These are phyloP conservation scores for Masnerella sp. DNA, from an alignment of 2,888 invertebrate genomes.

Conservation along the genomic window DNA sequence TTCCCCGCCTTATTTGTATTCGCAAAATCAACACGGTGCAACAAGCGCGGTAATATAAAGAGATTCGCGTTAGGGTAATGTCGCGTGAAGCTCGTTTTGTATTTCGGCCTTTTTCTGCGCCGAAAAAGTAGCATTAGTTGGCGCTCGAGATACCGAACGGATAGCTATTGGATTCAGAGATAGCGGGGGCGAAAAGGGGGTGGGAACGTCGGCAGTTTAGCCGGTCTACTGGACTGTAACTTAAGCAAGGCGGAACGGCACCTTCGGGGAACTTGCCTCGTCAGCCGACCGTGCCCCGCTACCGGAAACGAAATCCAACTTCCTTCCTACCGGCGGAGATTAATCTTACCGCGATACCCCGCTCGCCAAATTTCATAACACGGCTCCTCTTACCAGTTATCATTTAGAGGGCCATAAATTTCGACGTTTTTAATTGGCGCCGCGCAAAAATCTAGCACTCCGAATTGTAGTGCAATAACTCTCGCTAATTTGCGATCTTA, in stretches of 20 bases:
- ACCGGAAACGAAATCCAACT: slow-evolving; percentile 74
- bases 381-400: slow-evolving; percentile 19
- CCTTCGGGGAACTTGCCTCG: slow-evolving; percentile 70
- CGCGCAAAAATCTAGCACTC: not conserved
- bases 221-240: slow-evolving; percentile 76
- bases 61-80: slow-evolving; percentile 70
- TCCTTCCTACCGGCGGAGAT: slow-evolving; percentile 74
- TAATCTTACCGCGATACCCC: slow-evolving; percentile 66
- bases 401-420: slow-evolving; percentile 33
- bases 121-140: slow-evolving; percentile 65
- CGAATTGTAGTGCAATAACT: too few relatives aligned
- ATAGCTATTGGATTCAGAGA: slow-evolving; percentile 41
- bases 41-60: slow-evolving; percentile 61
- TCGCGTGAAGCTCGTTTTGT: slow-evolving; percentile 68
- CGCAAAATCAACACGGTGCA: slow-evolving; percentile 37
- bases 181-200: slow-evolving; percentile 17
- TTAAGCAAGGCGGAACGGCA: slow-evolving; percentile 72
- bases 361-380: slow-evolving; percentile 58
- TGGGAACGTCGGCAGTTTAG: slow-evolving; percentile 69
- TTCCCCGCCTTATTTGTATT: slow-evolving; percentile 53
- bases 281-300: slow-evolving; percentile 67
- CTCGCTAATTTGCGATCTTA: too few relatives aligned
- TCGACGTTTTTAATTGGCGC: not conserved
- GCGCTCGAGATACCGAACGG: slow-evolving; percentile 40
- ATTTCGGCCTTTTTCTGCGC: slow-evolving; percentile 35